These are phyloP conservation scores for Sarcophaga caerulescens DNA, from an alignment of 2,888 invertebrate genomes.

Conservation along the genomic window DNA sequence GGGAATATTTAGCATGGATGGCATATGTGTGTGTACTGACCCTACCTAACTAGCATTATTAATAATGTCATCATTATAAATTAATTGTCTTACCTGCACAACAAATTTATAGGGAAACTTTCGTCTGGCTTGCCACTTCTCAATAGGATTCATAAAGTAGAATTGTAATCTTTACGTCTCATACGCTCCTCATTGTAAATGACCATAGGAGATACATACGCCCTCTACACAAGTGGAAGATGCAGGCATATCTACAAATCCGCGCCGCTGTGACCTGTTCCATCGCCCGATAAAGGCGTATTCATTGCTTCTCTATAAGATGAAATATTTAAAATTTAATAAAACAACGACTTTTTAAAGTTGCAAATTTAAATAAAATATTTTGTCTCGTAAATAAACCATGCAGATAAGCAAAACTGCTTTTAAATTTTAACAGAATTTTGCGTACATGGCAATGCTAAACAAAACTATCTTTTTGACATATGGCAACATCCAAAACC, in stretches of 20 bases:
- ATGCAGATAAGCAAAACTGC: not conserved
- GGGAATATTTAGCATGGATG: not conserved
- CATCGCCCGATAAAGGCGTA: constrained; percentile 49
- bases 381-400: too few species aligned
- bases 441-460: not conserved
- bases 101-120: constrained; percentile 98
- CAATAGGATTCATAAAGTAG: constrained; percentile 99
- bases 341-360: too few species aligned
- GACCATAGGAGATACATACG: constrained; percentile 77
- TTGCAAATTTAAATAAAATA: too few species aligned
- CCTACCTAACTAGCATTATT: not conserved
- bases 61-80: not conserved
- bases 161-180: constrained; percentile 92
- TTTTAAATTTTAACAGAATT: not conserved
- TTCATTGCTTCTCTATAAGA: constrained; percentile 66
- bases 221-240: constrained; percentile 72
- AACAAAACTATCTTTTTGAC: not conserved
- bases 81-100: constrained; percentile 89
- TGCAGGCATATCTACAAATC: constrained; percentile 75
- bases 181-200: constrained; percentile 85
- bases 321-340: too few species aligned
- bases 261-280: constrained; percentile 19
- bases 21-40: not conserved
- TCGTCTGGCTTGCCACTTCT: constrained; percentile 96
- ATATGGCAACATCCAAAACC: not conserved